Conservation (phyloP, 2,888 invertebrate species). For the Drosophila merina region DNA sequence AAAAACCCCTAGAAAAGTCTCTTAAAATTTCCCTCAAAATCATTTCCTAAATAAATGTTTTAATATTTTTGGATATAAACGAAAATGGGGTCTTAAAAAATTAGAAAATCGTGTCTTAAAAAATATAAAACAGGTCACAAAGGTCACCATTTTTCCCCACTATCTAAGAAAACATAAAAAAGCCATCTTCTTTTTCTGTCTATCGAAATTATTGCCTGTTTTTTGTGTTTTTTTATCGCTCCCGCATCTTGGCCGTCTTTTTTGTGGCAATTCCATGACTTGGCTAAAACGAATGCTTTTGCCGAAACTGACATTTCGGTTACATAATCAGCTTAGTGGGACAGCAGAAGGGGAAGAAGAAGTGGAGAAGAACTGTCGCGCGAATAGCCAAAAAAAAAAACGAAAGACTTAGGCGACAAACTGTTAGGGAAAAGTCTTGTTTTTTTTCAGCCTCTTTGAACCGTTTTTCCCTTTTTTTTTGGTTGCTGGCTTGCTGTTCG, state of each 20-base stretch:
- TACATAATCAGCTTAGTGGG: slow-evolving; percentile 42
- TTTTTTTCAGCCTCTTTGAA: slow-evolving; percentile 1
- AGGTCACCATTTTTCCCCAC: neutral
- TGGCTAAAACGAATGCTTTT: slow-evolving; percentile 9
- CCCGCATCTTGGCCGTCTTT: slow-evolving; percentile 14
- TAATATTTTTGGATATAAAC: too few species aligned
- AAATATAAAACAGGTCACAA: neutral
- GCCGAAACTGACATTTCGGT: slow-evolving; percentile 2
- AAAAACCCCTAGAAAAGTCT: too few species aligned
- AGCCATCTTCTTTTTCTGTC: slow-evolving; percentile 6
- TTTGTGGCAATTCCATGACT: slow-evolving; percentile 29
- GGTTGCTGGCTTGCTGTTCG: neutral
- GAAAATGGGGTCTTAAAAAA: neutral
- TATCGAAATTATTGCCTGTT: neutral
- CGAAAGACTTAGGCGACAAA: slow-evolving; percentile 64
- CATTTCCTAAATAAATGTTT: too few species aligned
- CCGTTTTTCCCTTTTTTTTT: slow-evolving; percentile 1
- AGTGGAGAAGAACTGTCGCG: neutral
- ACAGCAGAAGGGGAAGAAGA: slow-evolving; percentile 6
- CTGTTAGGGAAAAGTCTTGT: slow-evolving; percentile 27
- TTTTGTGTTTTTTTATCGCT: neutral
- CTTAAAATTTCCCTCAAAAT: too few species aligned
- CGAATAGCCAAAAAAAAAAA: neutral
- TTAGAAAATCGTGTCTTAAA: neutral
- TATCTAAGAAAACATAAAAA: slow-evolving; percentile 3